Conservation (phyloP, 2,888 invertebrate genomes). For the Scaptomyza reducta region DNA sequence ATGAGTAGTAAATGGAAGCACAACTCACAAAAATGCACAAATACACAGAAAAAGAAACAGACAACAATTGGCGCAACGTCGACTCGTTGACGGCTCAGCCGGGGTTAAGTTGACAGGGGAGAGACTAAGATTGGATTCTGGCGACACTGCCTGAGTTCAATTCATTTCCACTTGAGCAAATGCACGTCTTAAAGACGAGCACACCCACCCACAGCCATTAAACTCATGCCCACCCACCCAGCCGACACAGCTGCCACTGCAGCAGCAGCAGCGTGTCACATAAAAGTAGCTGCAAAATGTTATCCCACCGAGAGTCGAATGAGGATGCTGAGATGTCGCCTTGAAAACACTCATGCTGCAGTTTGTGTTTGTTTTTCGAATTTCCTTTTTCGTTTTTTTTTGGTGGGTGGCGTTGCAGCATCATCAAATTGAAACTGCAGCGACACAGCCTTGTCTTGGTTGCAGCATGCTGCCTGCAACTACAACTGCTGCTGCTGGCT, state of each 20-base stretch:
- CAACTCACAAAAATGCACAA: slow-evolving; percentile 37
- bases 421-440: slow-evolving; percentile 68
- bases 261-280: slow-evolving; percentile 19
- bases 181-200: slow-evolving; percentile 72
- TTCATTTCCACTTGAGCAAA: slow-evolving; percentile 82
- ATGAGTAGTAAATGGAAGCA: slow-evolving; percentile 13
- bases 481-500: slow-evolving; percentile 30
- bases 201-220: neutral
- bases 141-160: slow-evolving; percentile 75
- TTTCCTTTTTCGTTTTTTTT: slow-evolving; percentile 29
- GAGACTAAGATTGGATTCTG: slow-evolving; percentile 78
- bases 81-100: slow-evolving; percentile 55
- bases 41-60: slow-evolving; percentile 39
- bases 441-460: slow-evolving; percentile 29
- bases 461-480: slow-evolving; percentile 1
- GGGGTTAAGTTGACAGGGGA: slow-evolving; percentile 76
- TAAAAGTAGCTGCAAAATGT: slow-evolving; percentile 73
- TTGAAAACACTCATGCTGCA: slow-evolving; percentile 58
- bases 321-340: slow-evolving; percentile 52
- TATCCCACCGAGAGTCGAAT: slow-evolving; percentile 46
- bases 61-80: slow-evolving; percentile 66
- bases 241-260: neutral
- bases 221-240: neutral
- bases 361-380: slow-evolving; percentile 68
- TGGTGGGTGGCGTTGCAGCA: slow-evolving; percentile 34